Percentiles rank a stretch among this genome's conserved stretches.
These are phyloP conservation scores for Aurelia sp. DNA, from an alignment of 30 jellyfish, hydroid and myxozoan genomes.

Conservation along the genomic window DNA sequence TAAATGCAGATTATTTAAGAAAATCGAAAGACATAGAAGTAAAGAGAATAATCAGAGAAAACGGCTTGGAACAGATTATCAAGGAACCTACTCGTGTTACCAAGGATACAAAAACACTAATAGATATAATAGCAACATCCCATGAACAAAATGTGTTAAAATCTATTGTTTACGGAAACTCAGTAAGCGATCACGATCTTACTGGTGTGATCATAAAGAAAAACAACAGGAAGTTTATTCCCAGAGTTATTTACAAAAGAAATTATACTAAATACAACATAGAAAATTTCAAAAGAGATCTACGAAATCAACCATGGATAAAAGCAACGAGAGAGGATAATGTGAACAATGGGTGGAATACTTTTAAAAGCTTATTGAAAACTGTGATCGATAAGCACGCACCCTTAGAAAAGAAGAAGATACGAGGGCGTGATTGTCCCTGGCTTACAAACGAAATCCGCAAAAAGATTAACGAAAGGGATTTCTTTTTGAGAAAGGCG, in stretches of 20 bases:
- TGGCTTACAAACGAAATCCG: conserved; percentile 56
- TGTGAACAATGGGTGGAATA: conserved; percentile 34
- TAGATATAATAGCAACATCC: not conserved
- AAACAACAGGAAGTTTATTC: too few species aligned
- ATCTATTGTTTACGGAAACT: conserved; percentile 45
- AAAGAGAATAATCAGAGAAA: conserved; percentile 34
- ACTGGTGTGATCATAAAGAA: conserved; percentile 14
- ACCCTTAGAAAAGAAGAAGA: conserved; percentile 36
- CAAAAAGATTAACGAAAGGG: too few species aligned
- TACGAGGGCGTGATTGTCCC: conserved; percentile 47
- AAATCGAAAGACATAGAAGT: conserved; percentile 32
- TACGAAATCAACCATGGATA: conserved; percentile 31
- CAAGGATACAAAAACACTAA: not conserved
- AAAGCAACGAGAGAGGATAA: conserved; percentile 35
- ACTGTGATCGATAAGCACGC: conserved; percentile 49
- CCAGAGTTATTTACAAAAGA: too few species aligned
- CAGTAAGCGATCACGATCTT: conserved; percentile 50
- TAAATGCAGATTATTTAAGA: conserved; percentile 25
- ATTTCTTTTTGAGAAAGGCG: too few species aligned
- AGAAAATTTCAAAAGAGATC: too few species aligned
- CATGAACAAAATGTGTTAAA: not conserved
- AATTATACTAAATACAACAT: too few species aligned
- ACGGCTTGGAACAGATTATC: conserved; percentile 24
- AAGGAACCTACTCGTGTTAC: conserved; percentile 10
- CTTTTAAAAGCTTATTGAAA: conserved; percentile 24